phyloP scores from a whole-genome alignment of 2,888 invertebrate species.

The Deroplatys truncata region DNA sequence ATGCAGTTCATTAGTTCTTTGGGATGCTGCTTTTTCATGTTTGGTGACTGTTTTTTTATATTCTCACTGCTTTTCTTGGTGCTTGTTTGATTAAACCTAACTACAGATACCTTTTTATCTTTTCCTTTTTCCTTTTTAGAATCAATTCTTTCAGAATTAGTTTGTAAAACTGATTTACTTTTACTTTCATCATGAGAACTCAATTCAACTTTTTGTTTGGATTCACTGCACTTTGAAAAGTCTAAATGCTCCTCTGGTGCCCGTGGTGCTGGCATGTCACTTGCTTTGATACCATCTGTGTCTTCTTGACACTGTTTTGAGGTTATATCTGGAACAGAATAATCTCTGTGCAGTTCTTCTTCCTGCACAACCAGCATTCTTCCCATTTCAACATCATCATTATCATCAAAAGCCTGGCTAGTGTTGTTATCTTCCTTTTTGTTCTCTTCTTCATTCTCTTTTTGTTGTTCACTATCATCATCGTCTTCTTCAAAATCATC shows the following conservation, averaged over 20 bases:
- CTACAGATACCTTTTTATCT: neutral
- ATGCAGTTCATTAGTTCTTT: constrained; percentile 25
- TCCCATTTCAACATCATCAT: neutral
- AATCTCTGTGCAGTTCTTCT: too few relatives aligned
- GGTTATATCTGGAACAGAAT: neutral
- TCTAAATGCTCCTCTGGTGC: neutral
- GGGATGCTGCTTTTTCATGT: neutral
- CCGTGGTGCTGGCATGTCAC: neutral
- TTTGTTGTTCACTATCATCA: neutral
- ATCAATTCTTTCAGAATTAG: neutral
- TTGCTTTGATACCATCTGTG: neutral
- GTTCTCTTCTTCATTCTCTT: neutral
- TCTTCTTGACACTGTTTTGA: neutral
- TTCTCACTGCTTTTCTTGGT: neutral
- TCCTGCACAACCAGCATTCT: neutral
- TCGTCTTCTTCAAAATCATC: neutral
- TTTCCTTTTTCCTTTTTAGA: neutral
- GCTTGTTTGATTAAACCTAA: neutral
- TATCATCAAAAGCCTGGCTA: neutral
- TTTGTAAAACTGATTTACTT: neutral
- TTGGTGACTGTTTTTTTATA: neutral
- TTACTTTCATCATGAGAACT: neutral
- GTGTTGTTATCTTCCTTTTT: neutral
- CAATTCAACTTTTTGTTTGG: neutral
- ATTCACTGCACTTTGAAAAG: neutral